These are phyloP conservation scores for Drosophila kurseongensis DNA, from an alignment of 1,140 invertebrate species.

Conservation along the genomic window DNA sequence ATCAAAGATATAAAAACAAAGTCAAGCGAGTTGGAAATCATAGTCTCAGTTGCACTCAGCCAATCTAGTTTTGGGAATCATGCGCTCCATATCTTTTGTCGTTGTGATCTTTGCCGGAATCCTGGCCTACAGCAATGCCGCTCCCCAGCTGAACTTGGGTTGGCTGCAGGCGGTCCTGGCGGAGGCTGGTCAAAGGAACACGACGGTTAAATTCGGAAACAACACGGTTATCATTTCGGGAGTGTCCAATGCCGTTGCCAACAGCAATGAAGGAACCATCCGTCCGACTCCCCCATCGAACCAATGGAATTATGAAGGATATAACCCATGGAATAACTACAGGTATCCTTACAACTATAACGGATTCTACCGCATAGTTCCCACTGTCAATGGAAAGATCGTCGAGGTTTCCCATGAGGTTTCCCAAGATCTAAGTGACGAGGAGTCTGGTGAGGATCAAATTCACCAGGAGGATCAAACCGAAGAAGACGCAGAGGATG, in stretches of 20 bases:
- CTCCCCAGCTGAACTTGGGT: slow-evolving; percentile 27
- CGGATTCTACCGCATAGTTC: slow-evolving; percentile 13
- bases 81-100: slow-evolving; percentile 32
- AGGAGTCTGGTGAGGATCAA: slow-evolving; percentile 12
- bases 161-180: slow-evolving; percentile 18
- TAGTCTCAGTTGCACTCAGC: slow-evolving; percentile 43
- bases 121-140: slow-evolving; percentile 35
- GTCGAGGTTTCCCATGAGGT: slow-evolving; percentile 17
- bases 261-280: slow-evolving; percentile 12
- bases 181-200: slow-evolving; percentile 11
- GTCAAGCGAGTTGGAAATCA: neutral
- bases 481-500: neutral
- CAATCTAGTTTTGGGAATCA: slow-evolving; percentile 20
- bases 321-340: slow-evolving; percentile 1
- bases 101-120: slow-evolving; percentile 35
- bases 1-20: slow-evolving; percentile 45
- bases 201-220: slow-evolving; percentile 38
- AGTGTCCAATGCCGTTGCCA: slow-evolving; percentile 21
- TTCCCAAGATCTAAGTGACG: slow-evolving; percentile 11
- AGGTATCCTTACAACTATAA: slow-evolving; percentile 14
- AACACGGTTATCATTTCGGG: slow-evolving; percentile 41
- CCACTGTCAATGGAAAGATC: slow-evolving; percentile 5
- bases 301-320: neutral
- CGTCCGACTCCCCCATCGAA: neutral
- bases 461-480: neutral